phyloP scores from a whole-genome alignment of 2,888 invertebrate species.

The Drosophila monieri region DNA sequence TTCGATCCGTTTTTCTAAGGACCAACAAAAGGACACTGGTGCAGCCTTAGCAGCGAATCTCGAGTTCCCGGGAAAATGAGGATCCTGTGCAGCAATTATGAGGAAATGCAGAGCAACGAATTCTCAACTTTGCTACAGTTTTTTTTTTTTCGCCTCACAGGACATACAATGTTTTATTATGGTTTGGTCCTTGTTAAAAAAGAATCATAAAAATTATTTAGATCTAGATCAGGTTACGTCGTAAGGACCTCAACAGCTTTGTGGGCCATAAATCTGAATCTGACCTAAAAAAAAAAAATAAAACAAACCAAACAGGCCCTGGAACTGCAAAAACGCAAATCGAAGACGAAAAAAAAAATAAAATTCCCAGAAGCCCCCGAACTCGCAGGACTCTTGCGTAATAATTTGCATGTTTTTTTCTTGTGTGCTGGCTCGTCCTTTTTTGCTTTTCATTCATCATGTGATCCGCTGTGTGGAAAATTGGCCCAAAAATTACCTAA shows the following conservation, averaged over 20 bases:
- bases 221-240: conserved; percentile 62
- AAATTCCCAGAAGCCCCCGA: conserved; percentile 29
- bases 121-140: conserved; percentile 31
- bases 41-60: conserved; percentile 34
- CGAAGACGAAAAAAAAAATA: conserved; percentile 18
- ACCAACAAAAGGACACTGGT: conserved; percentile 11
- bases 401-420: conserved; percentile 70
- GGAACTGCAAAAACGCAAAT: conserved; percentile 30
- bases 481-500: conserved; percentile 75
- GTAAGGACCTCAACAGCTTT: conserved; percentile 27
- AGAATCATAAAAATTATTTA: conserved; percentile 72
- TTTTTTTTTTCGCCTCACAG: conserved; percentile 8
- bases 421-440: neutral
- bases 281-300: conserved; percentile 51
- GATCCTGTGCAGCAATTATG: conserved; percentile 48
- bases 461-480: conserved; percentile 36
- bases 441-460: conserved; percentile 60
- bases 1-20: conserved; percentile 32
- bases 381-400: conserved; percentile 58
- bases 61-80: conserved; percentile 45
- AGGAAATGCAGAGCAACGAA: conserved; percentile 31
- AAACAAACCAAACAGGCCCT: conserved; percentile 16
- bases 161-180: conserved; percentile 50
- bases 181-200: conserved; percentile 55
- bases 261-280: conserved; percentile 57